Evolutionary conservation across 2,797 vertebrate genomes (phyloP).

Genomic region (Acanthurus leucopareius): DNA sequence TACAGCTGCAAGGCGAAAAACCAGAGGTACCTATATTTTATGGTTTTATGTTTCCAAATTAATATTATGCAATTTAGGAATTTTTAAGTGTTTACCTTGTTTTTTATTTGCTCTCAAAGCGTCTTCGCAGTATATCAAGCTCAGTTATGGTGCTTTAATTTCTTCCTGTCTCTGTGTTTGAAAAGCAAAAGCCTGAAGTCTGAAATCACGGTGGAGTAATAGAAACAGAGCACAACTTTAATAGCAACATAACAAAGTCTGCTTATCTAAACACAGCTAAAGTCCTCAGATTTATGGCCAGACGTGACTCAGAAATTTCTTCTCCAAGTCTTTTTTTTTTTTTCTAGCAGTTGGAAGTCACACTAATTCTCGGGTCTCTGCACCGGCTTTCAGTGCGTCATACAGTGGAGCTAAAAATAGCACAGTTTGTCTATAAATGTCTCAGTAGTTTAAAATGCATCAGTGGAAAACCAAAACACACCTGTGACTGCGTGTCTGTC

Average conservation of each 20-base stretch:
- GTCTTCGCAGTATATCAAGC: background rate
- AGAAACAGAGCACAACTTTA: too few relatives aligned
- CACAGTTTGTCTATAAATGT: background rate
- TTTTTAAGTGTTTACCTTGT: background rate
- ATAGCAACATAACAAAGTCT: too few relatives aligned
- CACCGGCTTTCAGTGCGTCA: background rate
- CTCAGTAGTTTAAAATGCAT: background rate
- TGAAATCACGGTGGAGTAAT: too few relatives aligned
- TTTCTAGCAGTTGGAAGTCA: too few relatives aligned
- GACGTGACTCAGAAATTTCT: too few relatives aligned
- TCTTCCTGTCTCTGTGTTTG: too few relatives aligned
- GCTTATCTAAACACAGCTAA: too few relatives aligned
- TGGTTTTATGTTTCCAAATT: slow-evolving; percentile 13
- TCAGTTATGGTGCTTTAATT: too few relatives aligned
- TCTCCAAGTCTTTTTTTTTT: too few relatives aligned
- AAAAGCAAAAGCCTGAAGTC: too few relatives aligned
- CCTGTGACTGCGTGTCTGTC: background rate
- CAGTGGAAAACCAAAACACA: background rate
- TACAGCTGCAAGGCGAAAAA: slow-evolving; percentile 7
- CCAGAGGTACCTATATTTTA: background rate
- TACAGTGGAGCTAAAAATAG: background rate
- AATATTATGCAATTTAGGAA: slow-evolving; percentile 4
- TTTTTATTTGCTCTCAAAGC: slow-evolving; percentile 24
- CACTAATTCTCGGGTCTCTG: too few relatives aligned
- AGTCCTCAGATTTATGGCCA: too few relatives aligned